These are phyloP conservation scores for Merops nubicus DNA, from an alignment of 2,113 vertebrate species.

Conservation along the genomic window DNA sequence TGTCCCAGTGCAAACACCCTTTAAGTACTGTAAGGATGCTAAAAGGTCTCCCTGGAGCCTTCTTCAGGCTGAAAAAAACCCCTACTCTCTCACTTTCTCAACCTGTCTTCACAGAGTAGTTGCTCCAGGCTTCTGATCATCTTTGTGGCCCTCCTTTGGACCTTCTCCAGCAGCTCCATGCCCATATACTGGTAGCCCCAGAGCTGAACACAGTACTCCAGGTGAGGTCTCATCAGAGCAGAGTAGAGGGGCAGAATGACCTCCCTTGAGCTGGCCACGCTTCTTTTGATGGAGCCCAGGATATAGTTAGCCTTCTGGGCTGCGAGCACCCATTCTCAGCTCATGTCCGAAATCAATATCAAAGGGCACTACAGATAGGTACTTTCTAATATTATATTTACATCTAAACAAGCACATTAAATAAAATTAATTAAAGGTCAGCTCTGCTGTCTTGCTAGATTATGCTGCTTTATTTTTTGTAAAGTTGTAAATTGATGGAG, in stretches of 20 bases:
- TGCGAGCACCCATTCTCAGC: not conserved
- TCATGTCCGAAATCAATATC: not conserved
- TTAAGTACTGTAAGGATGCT: not conserved
- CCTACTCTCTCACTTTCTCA: not conserved
- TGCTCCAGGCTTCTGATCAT: not conserved
- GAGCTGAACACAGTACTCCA: not conserved
- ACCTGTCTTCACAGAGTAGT: not conserved
- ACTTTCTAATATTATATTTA: not conserved
- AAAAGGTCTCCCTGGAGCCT: not conserved
- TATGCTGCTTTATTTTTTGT: not conserved
- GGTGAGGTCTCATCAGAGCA: not conserved
- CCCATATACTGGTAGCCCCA: not conserved
- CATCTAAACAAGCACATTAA: not conserved
- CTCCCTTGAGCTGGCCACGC: fast-evolving
- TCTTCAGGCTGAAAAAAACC: not conserved
- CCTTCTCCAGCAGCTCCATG: not conserved
- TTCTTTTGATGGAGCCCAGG: not conserved
- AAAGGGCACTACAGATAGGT: not conserved
- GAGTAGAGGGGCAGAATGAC: not conserved
- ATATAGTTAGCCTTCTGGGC: not conserved
- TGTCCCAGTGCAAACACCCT: fast-evolving
- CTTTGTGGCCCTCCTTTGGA: not conserved
- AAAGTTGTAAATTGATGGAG: not conserved
- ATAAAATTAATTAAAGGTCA: not conserved
- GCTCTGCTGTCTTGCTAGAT: not conserved